phyloP scores from a whole-genome alignment of 2,797 vertebrate species.

The Xyrichtys novacula region DNA sequence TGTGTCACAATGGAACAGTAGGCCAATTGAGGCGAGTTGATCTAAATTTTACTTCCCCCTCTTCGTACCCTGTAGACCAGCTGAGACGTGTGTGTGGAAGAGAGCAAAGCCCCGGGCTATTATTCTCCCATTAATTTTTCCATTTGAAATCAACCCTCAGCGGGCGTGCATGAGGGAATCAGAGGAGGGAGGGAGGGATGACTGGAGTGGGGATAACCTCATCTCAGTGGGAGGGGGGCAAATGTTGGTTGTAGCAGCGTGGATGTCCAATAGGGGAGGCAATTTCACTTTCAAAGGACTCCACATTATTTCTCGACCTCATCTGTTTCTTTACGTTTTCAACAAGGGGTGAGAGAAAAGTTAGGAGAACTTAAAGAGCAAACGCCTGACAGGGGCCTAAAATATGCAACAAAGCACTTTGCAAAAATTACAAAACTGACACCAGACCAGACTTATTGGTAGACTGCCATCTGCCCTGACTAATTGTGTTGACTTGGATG shows the following conservation, averaged over 20 bases:
- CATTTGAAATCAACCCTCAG: constrained; percentile 89
- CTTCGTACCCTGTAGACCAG: constrained; percentile 69
- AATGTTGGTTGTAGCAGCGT: constrained; percentile 73
- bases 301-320: constrained; percentile 52
- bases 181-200: constrained; percentile 63
- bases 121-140: constrained; percentile 91
- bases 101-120: constrained; percentile 82
- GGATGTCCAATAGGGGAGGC: constrained; percentile 84
- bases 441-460: not conserved
- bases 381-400: no score
- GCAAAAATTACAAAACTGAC: not conserved
- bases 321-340: no score
- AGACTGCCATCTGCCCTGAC: not conserved
- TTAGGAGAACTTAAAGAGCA: no score
- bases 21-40: constrained; percentile 67
- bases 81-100: constrained; percentile 74
- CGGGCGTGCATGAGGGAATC: constrained; percentile 73
- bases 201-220: constrained; percentile 68
- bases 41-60: constrained; percentile 65
- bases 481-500: no score
- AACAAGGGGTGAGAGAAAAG: no score
- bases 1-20: constrained; percentile 71
- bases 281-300: constrained; percentile 77
- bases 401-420: constrained; percentile 31
- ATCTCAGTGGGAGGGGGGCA: constrained; percentile 29